Evolutionary conservation across 1,140 invertebrate genomes (phyloP).

Genomic region (Helicoverpa armigera): DNA sequence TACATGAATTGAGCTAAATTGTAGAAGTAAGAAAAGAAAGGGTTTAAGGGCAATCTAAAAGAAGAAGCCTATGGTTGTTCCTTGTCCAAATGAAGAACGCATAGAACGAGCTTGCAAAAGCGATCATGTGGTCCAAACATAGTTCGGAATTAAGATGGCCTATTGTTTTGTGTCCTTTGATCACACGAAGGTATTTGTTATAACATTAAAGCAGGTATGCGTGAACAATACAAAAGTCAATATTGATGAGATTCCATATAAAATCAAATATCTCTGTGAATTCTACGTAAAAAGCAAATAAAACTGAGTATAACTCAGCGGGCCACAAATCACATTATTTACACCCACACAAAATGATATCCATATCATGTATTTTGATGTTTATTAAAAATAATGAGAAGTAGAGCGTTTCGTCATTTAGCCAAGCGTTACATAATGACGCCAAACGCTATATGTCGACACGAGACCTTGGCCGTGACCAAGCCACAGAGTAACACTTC

Average conservation of each 20-base stretch:
- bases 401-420: slow-evolving; percentile 66
- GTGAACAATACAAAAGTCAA: neutral
- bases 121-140: slow-evolving; percentile 43
- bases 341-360: neutral
- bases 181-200: neutral
- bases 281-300: neutral
- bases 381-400: slow-evolving; percentile 46
- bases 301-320: neutral
- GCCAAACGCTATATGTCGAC: slow-evolving; percentile 61
- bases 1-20: no score
- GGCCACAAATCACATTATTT: neutral
- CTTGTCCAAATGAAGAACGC: no score
- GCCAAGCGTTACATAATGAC: slow-evolving; percentile 76
- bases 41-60: no score
- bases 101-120: neutral
- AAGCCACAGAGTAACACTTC: slow-evolving; percentile 67
- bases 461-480: slow-evolving; percentile 83
- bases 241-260: neutral
- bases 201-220: neutral
- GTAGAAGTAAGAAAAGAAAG: no score
- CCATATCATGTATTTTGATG: neutral
- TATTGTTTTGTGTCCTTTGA: slow-evolving; percentile 53
- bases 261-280: neutral
- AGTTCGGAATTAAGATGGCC: slow-evolving; percentile 49
- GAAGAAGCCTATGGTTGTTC: no score